These are phyloP conservation scores for Phalacrocorax brasilianus DNA, from an alignment of 2,113 vertebrate genomes.

Conservation along the genomic window DNA sequence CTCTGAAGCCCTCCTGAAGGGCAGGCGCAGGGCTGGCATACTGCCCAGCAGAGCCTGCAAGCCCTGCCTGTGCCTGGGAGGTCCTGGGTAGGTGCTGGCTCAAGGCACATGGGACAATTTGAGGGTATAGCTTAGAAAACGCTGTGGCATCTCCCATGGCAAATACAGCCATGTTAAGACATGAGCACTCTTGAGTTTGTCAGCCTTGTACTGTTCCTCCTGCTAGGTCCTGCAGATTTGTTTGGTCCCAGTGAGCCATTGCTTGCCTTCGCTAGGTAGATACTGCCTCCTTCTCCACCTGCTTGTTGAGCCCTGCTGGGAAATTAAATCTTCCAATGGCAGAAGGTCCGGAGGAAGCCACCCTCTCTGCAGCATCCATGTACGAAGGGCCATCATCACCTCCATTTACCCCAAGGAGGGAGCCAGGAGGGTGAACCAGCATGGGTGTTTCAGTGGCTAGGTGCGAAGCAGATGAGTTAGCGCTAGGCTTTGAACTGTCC, in stretches of 20 bases:
- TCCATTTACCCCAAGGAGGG: neutral
- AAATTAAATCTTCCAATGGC: neutral
- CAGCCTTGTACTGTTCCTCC: neutral
- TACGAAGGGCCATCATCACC: neutral
- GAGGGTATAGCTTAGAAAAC: neutral
- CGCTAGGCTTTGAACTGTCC: neutral
- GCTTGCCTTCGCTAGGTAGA: neutral
- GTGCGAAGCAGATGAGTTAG: neutral
- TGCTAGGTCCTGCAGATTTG: fast-evolving
- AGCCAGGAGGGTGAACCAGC: neutral
- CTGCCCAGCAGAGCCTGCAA: fast-evolving
- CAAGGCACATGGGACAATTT: fast-evolving
- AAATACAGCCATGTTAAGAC: fast-evolving
- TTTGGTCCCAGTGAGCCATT: neutral
- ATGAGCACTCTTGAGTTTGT: neutral
- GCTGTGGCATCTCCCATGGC: fast-evolving
- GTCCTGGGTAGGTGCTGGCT: neutral
- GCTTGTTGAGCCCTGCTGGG: neutral
- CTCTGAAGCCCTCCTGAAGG: neutral
- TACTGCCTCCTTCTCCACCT: neutral
- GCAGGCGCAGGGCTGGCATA: neutral
- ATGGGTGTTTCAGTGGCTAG: fast-evolving
- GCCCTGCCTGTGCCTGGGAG: neutral
- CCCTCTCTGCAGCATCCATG: fast-evolving
- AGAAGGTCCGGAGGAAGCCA: neutral